A percentile compares a stretch with the other conserved stretches of the same genome.
phyloP scores from a whole-genome alignment of 2,797 vertebrate genomes.

The Taenioides sp. region DNA sequence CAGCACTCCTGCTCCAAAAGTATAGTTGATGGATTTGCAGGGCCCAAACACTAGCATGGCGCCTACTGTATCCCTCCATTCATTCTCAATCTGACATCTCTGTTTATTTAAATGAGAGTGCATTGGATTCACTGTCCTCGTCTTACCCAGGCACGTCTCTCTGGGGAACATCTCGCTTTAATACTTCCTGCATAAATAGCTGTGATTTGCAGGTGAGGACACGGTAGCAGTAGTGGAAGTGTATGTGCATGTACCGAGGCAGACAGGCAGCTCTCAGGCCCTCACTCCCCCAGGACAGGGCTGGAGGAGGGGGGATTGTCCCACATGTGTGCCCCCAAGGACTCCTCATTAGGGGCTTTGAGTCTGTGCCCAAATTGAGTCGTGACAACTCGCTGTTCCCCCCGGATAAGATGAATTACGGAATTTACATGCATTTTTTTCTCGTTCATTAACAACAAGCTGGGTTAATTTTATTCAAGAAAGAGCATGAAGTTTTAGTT shows the following conservation, averaged over 20 bases:
- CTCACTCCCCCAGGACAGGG: slow-evolving; percentile 8
- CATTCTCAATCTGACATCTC: slow-evolving; percentile 6
- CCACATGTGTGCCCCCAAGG: slow-evolving; percentile 35
- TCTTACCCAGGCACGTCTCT: slow-evolving; percentile 12
- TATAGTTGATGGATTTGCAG: slow-evolving; percentile 15
- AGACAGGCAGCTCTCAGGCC: slow-evolving; percentile 2
- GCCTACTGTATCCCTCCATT: slow-evolving; percentile 1
- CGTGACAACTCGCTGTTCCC: slow-evolving; percentile 7
- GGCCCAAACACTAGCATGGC: background rate
- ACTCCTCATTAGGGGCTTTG: slow-evolving; percentile 18
- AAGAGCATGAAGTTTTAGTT: background rate
- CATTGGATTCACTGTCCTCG: slow-evolving; percentile 6
- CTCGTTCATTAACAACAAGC: background rate
- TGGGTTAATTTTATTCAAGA: background rate
- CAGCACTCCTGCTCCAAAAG: slow-evolving; percentile 7
- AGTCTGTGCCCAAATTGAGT: slow-evolving; percentile 13
- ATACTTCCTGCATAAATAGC: background rate
- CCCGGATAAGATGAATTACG: background rate
- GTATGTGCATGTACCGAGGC: background rate
- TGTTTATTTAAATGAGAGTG: slow-evolving; percentile 10
- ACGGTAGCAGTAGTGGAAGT: background rate
- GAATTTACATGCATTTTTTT: background rate
- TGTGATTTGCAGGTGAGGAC: background rate
- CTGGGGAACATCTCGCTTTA: slow-evolving; percentile 11
- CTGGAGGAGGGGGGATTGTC: slow-evolving; percentile 14